Conservation (phyloP, 2,113 vertebrate genomes). For the Phrynosoma platyrhinos region DNA sequence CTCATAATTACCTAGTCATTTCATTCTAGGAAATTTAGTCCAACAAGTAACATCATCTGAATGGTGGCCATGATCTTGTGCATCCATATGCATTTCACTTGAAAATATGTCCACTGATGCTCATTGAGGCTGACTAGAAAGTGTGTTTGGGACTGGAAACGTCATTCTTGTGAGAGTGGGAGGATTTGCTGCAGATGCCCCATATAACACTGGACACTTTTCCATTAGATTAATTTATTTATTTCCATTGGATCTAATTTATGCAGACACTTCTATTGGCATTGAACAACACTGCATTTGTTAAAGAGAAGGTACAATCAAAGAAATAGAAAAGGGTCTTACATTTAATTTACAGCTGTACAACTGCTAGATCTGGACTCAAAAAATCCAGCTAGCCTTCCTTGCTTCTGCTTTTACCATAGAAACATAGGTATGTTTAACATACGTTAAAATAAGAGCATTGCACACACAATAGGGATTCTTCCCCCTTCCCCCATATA, state of each 20-base stretch:
- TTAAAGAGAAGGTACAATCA: background rate
- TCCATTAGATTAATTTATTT: background rate
- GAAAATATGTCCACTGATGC: background rate
- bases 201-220: background rate
- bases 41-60: background rate
- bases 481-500: background rate
- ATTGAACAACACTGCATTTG: no score
- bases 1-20: no score
- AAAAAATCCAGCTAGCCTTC: background rate
- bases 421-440: no score
- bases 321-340: background rate
- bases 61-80: background rate
- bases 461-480: no score
- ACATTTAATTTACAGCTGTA: background rate
- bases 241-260: background rate
- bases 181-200: background rate
- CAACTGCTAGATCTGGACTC: background rate
- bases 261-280: no score
- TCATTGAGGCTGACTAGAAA: background rate
- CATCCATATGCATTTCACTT: background rate
- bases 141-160: background rate
- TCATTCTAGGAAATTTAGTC: background rate
- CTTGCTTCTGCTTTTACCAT: rapidly evolving
- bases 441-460: no score
- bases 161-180: background rate